These are phyloP conservation scores for Mus minutoides DNA, from an alignment of 2,797 vertebrate genomes.

Conservation along the genomic window DNA sequence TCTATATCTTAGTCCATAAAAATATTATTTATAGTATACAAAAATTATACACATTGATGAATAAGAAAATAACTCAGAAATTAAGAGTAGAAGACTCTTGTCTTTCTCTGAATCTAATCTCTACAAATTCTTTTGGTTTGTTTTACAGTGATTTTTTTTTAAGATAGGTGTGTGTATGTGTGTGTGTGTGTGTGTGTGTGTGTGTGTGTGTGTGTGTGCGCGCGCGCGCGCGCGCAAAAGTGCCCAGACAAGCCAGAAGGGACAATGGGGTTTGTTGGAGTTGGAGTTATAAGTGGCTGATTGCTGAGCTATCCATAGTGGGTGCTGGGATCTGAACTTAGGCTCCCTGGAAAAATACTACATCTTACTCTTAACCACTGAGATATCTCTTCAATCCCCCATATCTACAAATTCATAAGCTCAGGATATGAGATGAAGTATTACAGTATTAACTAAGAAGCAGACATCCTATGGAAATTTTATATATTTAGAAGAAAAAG, in stretches of 20 bases:
- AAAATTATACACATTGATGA: not conserved
- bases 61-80: conserved; percentile 16
- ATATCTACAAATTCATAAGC: not conserved
- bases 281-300: not conserved
- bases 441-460: conserved; percentile 42
- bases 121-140: not conserved
- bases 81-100: conserved; percentile 3
- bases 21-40: conserved; percentile 49
- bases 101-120: conserved; percentile 27
- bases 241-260: not conserved
- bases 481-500: conserved; percentile 30
- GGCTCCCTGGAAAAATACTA: not conserved
- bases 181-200: not conserved
- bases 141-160: not conserved
- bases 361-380: not conserved
- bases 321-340: not conserved
- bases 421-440: not conserved
- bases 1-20: conserved; percentile 38
- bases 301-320: not conserved
- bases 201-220: not conserved
- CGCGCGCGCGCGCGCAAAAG: not conserved
- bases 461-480: conserved; percentile 16
- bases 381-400: not conserved
- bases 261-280: not conserved
- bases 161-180: not conserved